Conservation (phyloP, 2,888 invertebrate species). For the Drosophila falleni region DNA sequence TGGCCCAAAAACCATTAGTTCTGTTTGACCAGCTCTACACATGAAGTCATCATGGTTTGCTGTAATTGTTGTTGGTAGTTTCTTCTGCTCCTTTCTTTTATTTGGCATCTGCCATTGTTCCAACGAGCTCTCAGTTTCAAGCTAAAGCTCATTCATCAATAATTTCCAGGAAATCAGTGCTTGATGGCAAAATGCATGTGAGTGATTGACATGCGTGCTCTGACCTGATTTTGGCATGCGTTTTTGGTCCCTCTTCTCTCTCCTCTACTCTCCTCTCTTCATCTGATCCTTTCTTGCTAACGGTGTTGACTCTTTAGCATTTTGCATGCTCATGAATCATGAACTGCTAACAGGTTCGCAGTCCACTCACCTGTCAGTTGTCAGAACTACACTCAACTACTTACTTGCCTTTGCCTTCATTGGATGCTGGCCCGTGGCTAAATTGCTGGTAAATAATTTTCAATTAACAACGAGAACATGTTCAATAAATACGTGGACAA, state of each 20-base stretch:
- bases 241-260: constrained; percentile 9
- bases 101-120: constrained; percentile 41
- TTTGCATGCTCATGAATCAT: constrained; percentile 66
- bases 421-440: constrained; percentile 17
- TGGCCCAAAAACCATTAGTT: constrained; percentile 60
- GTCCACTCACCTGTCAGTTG: constrained; percentile 32
- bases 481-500: background rate
- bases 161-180: constrained; percentile 67
- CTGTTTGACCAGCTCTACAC: constrained; percentile 36
- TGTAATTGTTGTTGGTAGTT: constrained; percentile 7
- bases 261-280: too few relatives aligned
- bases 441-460: constrained; percentile 68
- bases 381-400: constrained; percentile 21
- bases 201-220: constrained; percentile 73
- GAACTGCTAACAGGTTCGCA: constrained; percentile 42
- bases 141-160: constrained; percentile 65
- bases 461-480: constrained; percentile 62
- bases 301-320: constrained; percentile 15
- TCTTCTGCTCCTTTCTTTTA: background rate
- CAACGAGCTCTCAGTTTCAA: background rate
- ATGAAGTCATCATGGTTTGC: constrained; percentile 57
- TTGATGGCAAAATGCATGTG: constrained; percentile 63
- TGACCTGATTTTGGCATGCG: constrained; percentile 66
- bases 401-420: constrained; percentile 8
- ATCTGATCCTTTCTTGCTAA: background rate